phyloP scores from a whole-genome alignment of 2,797 vertebrate species.

The Chlorospingus semifuscus region DNA sequence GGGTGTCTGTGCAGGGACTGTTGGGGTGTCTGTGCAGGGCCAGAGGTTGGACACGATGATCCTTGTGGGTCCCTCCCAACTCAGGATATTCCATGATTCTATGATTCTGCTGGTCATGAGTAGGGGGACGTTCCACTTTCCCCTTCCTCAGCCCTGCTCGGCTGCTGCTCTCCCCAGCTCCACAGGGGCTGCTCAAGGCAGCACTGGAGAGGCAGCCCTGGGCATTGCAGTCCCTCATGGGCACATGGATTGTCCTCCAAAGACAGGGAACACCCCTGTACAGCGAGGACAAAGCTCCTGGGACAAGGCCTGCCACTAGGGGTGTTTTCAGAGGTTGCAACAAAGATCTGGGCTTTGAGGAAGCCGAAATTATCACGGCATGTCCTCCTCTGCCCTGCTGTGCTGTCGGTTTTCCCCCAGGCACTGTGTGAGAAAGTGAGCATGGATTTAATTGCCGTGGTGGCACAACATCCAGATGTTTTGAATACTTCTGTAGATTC shows the following conservation, averaged over 20 bases:
- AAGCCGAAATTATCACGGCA: background rate
- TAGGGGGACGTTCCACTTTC: accelerated
- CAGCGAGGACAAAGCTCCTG: background rate
- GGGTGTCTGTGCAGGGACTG: background rate
- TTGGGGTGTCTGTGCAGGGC: background rate
- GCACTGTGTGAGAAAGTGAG: conserved; percentile 32
- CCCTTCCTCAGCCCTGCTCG: background rate
- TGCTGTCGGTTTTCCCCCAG: conserved; percentile 7
- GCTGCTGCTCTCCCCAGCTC: background rate
- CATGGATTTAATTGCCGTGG: background rate
- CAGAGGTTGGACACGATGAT: accelerated
- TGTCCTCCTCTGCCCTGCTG: conserved; percentile 39
- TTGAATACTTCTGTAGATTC: conserved; percentile 59
- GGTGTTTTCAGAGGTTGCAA: background rate
- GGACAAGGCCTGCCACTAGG: background rate
- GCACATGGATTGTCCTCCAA: background rate
- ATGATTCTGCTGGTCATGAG: background rate
- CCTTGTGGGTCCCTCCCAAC: background rate
- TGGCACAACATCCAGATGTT: conserved; percentile 58
- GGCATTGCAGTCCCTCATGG: accelerated
- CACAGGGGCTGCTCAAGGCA: background rate
- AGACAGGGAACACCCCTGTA: accelerated
- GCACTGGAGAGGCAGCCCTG: accelerated
- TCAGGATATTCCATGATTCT: background rate
- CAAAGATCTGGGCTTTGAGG: background rate